Base-by-base conservation (phyloP, 2,113 vertebrate genomes). In the Cryptomyrus ogoouensis region DNA sequence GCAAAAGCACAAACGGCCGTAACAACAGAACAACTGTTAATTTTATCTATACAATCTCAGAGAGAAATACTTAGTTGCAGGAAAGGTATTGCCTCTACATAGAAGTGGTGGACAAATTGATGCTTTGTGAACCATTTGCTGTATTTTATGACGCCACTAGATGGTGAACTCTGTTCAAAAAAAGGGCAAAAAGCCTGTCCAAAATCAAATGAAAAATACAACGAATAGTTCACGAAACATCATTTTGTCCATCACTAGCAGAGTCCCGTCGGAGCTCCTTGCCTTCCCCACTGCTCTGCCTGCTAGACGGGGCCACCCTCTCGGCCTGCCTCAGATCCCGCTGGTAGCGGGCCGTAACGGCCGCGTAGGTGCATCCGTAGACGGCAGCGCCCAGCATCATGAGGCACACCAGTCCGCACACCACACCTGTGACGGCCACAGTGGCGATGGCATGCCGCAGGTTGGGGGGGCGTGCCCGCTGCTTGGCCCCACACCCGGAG, bases 351-450 rank as follows among this genome's bases (percentile, higher is more conserved):
- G 98, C 98, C 86, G 97, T 97, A 89, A 99, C 94, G 0, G 97
- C 97, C 0, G 98, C 98, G 0, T 99, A 98, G 88, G 97, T 96
- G 4, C 98, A 99, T 47, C 98, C 98, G 0, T 99, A 99, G 31
- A 99, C 95, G 0, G 97, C 97, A 0, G 98, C 98, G 0, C 94
- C 97, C 95, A 99, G 89, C 98, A 99, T 99, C 98, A 99, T 97
- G 88, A 99, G 97, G 88, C 95, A 97, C 89, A 99, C 97, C 0
- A 99, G 95, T 35, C 98, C 98, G 17, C 98, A 99, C 85, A 98
- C 95, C 0, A 99, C 97, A 0, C 98, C 98, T 0, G 98, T 99
- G 92, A 99, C 97, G 77, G 98, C 95, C 3, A 99, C 96, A 0
- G 98, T 99, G 94, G 97, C 98, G 21, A 99, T 95, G 1, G 98